phyloP scores from a whole-genome alignment of 1,140 invertebrate genomes.

The Bombus sylvicola region DNA sequence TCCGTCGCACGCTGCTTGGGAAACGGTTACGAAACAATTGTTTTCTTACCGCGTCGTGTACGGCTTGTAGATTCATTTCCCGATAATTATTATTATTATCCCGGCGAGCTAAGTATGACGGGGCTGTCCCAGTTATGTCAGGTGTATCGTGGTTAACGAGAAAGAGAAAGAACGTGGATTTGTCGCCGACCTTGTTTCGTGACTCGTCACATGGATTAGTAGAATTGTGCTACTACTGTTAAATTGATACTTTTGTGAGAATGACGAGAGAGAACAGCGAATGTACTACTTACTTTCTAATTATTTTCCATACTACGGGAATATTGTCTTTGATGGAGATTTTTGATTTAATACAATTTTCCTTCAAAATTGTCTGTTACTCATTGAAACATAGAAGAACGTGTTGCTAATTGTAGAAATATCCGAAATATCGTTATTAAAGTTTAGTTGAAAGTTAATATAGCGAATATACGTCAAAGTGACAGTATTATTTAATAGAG shows the following conservation, averaged over 20 bases:
- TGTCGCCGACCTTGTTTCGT: slow-evolving; percentile 2
- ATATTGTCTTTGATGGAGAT: no score
- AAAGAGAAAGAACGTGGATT: not conserved
- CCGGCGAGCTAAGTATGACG: not conserved
- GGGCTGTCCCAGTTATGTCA: not conserved
- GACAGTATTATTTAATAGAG: not conserved
- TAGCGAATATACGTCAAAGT: no score
- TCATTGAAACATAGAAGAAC: no score
- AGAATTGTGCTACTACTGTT: not conserved
- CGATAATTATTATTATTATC: slow-evolving; percentile 33
- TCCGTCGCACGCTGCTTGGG: not conserved
- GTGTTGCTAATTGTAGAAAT: no score
- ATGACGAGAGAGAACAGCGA: no score
- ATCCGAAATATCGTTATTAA: no score
- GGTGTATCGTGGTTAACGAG: not conserved
- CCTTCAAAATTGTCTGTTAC: no score
- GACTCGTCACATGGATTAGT: not conserved
- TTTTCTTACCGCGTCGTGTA: not conserved
- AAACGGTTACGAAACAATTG: slow-evolving; percentile 29
- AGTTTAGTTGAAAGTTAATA: no score
- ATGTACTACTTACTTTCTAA: no score
- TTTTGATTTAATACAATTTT: no score
- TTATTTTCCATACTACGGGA: no score
- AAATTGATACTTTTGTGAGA: no score
- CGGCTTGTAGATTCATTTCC: slow-evolving; percentile 1